Evolutionary conservation across 1,140 invertebrate species (phyloP), one percentile per base, ranked within the genome.

Genomic region (Danaus plexippus): DNA sequence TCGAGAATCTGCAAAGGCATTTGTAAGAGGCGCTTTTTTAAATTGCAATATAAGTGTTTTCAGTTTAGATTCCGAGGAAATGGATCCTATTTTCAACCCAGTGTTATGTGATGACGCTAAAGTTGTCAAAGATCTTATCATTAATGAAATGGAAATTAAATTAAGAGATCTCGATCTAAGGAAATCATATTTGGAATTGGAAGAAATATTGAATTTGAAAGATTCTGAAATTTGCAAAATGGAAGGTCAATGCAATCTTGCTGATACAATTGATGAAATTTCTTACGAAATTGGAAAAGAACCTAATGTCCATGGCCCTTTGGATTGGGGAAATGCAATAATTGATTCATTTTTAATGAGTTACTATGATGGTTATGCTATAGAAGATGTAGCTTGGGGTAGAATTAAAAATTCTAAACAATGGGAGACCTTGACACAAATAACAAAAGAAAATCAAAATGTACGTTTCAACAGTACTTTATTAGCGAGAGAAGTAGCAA

Each of bases 301-400:
- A 61, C 79, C 79, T 1, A 55, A 80, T 54, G 45, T 83, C 7
- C 52, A 58, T 12, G 83, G 83, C 10, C 75, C 83, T 8, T 61
- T 86, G 9, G 58, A 54, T 10, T 61, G 77, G 9, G 67, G 67
- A 4, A 86, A 84, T 58, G 51, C 62, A 1, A 62, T 77, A 22
- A 66, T 83, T 8, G 83, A 86, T 55, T 57, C 69, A 0, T 86
- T 83, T 60, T 46, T 79, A n/a, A 86, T 86, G 83, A 70, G 74
- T 42, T 82, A 72, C 46, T 86, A 83, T 42, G 74, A 82, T 60
- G 80, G 79, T 1, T 64, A 63, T 46, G 59, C 67, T 0, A 22
- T 67, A 42, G 61, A 74, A 54, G 58, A 75, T 4, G 71, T 84
- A 10, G 82, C 75, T 6, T 82, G 80, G 79, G 77, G 77, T 9